Percentiles rank a stretch among this genome's conserved stretches.
Conservation (phyloP, 1,140 invertebrate species). For the Luehdorfia chinensis region DNA sequence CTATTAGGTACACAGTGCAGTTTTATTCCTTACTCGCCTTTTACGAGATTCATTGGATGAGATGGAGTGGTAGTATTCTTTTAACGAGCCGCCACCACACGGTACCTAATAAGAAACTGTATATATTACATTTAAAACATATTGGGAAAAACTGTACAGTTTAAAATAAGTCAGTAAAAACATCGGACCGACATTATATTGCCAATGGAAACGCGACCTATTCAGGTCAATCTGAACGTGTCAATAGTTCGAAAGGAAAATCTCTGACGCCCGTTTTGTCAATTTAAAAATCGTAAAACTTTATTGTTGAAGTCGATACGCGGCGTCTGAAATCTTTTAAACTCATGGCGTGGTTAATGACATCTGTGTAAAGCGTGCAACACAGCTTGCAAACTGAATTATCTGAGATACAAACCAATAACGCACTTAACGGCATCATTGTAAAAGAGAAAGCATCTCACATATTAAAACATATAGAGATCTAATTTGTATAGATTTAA, state of each 20-base stretch:
- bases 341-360: conserved; percentile 17
- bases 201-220: conserved; percentile 42
- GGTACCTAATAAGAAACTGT: too few species aligned
- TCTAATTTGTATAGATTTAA: too few species aligned
- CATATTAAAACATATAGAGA: too few species aligned
- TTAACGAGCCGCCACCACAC: too few species aligned
- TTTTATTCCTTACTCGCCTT: too few species aligned
- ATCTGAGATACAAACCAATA: neutral
- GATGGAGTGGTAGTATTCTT: too few species aligned
- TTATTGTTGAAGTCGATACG: conserved; percentile 31
- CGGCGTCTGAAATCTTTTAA: conserved; percentile 14
- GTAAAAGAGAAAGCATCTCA: too few species aligned
- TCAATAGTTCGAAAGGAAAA: conserved; percentile 57
- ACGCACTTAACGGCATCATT: neutral
- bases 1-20: too few species aligned
- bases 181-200: neutral
- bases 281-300: conserved; percentile 62
- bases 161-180: neutral
- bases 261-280: conserved; percentile 30
- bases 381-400: neutral
- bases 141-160: too few species aligned
- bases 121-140: too few species aligned
- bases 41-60: too few species aligned
- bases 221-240: conserved; percentile 46
- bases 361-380: conserved; percentile 2